phyloP scores from a whole-genome alignment of 1,140 invertebrate genomes.

The Palaemon carinicauda region DNA sequence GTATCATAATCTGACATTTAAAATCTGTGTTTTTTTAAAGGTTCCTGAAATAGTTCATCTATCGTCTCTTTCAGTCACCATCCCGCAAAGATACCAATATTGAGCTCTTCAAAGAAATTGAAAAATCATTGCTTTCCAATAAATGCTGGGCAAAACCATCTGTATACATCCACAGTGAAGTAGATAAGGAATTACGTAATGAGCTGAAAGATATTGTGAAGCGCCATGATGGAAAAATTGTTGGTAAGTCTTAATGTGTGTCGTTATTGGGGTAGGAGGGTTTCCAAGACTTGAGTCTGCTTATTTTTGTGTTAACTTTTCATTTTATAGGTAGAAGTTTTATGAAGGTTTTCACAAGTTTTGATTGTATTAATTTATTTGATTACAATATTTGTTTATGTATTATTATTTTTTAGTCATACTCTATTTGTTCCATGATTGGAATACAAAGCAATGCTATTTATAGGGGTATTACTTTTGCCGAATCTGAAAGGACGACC shows the following conservation, averaged over 20 bases:
- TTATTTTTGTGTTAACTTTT: too few species aligned
- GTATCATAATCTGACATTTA: too few species aligned
- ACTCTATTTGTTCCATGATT: too few species aligned
- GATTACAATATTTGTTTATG: too few species aligned
- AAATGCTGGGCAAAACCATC: conserved; percentile 81
- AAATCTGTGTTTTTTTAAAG: too few species aligned
- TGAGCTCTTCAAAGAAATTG: conserved; percentile 93
- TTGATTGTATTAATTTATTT: too few species aligned
- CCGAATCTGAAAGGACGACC: too few species aligned
- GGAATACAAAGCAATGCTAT: too few species aligned
- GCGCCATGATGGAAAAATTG: conserved; percentile 82
- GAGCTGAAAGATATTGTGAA: conserved; percentile 90
- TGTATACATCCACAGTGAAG: conserved; percentile 83
- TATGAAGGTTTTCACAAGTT: too few species aligned
- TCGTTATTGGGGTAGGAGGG: background rate
- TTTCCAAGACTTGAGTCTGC: background rate
- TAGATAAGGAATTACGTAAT: conserved; percentile 80
- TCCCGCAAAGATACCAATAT: conserved; percentile 90
- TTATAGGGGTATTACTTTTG: too few species aligned
- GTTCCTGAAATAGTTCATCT: background rate
- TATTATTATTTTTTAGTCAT: too few species aligned
- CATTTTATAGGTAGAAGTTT: too few species aligned
- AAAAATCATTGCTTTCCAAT: conserved; percentile 82
- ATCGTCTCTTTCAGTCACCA: conserved; percentile 75
- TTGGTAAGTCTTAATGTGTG: conserved; percentile 60